These are phyloP conservation scores for Drosophila affinis DNA, from an alignment of 2,888 invertebrate species.

Conservation along the genomic window DNA sequence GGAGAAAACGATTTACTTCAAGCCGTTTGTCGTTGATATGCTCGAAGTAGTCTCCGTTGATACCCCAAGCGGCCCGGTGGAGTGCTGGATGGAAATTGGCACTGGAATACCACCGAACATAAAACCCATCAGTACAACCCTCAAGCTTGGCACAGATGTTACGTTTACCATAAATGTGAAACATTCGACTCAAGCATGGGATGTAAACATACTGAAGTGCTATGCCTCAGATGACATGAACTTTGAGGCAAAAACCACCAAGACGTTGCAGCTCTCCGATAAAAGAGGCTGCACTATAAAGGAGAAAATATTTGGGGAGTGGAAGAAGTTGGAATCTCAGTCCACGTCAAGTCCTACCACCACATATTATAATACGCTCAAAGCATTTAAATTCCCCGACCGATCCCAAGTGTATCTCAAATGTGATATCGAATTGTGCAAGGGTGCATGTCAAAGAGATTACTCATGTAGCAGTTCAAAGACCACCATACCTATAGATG, in stretches of 20 bases:
- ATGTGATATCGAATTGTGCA: slow-evolving; percentile 87
- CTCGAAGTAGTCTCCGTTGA: slow-evolving; percentile 88
- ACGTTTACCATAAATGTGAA: slow-evolving; percentile 89
- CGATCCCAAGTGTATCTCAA: slow-evolving; percentile 89
- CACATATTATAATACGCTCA: slow-evolving; percentile 88
- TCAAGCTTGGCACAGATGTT: slow-evolving; percentile 88
- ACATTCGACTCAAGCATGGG: slow-evolving; percentile 87
- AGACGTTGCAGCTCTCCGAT: slow-evolving; percentile 87
- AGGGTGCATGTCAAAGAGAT: slow-evolving; percentile 71
- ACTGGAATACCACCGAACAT: slow-evolving; percentile 88
- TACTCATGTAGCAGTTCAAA: slow-evolving; percentile 57
- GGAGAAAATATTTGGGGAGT: slow-evolving; percentile 87
- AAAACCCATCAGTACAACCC: slow-evolving; percentile 86
- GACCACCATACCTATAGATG: not conserved
- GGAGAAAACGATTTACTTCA: slow-evolving; percentile 82
- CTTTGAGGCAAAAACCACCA: slow-evolving; percentile 86
- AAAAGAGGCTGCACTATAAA: slow-evolving; percentile 88
- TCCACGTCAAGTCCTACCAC: slow-evolving; percentile 85
- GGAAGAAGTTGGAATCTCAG: slow-evolving; percentile 86
- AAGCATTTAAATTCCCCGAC: slow-evolving; percentile 90
- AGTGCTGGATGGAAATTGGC: slow-evolving; percentile 92
- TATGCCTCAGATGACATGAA: slow-evolving; percentile 89
- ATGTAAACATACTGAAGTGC: slow-evolving; percentile 89
- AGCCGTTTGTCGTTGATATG: slow-evolving; percentile 89
- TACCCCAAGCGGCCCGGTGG: slow-evolving; percentile 87